Evolutionary conservation across 2,888 invertebrate genomes (phyloP).

Genomic region (Platycheirus rosarum): DNA sequence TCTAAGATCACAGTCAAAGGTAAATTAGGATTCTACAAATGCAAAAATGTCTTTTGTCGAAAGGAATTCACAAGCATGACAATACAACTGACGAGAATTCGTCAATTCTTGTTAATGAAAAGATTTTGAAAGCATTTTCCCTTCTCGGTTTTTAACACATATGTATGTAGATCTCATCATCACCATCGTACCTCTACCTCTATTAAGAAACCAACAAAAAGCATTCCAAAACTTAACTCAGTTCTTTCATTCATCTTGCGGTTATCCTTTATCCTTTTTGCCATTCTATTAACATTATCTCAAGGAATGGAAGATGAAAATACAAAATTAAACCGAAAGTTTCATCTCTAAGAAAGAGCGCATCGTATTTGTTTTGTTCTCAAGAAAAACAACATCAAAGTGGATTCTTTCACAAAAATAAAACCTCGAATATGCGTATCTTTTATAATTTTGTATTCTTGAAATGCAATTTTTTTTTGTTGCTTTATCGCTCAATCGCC

Average conservation of each 20-base stretch:
- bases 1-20: too few relatives aligned
- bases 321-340: neutral
- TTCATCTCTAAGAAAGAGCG: neutral
- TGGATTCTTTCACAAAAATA: neutral
- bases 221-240: neutral
- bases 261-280: slow-evolving; percentile 3
- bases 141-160: neutral
- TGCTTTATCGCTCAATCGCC: neutral
- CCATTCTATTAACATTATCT: neutral
- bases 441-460: neutral
- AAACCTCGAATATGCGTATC: neutral
- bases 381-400: slow-evolving; percentile 6
- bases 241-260: neutral
- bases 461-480: neutral
- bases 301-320: too few relatives aligned
- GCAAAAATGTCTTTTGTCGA: neutral
- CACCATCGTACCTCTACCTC: too few relatives aligned
- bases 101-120: neutral
- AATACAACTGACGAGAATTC: neutral
- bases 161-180: neutral
- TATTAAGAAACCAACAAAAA: neutral
- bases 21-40: too few relatives aligned
- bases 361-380: slow-evolving; percentile 17
- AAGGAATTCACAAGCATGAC: neutral
- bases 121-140: neutral